Base-by-base conservation (phyloP, 2,797 vertebrate genomes). In the Anas capensis region DNA sequence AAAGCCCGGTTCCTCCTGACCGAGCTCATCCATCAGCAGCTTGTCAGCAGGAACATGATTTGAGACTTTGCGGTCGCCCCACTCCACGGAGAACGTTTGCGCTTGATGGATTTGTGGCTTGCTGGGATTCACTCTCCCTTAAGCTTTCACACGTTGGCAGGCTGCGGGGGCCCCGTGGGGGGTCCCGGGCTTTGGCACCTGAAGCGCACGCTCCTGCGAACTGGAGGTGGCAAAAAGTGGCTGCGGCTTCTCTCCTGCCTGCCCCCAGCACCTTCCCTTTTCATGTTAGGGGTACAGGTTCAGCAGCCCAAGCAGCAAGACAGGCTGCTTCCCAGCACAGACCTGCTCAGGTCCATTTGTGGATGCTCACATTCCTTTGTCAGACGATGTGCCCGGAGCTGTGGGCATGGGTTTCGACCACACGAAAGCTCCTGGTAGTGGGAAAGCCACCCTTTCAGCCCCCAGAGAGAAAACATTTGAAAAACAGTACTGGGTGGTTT, bases 251-350 rank as follows among this genome's bases (percentile, higher is more conserved):
- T 19, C 64, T 60, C 21, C 58, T 77, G 69, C 17, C 61, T 51
- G 49, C 49, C 44, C 13, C 48, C 60, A 19, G 14, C 54, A 21
- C 60, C 11, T 49, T 49, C 34, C 34, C 38, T 77, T 44, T n/a
- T 26, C 62, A n/a, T 4, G 0, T 12, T 5, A 0, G 0, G 36
- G 1, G 1, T 31, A 8, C 1, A 2, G 36, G 18, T n/a, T 54
- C 27, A 48, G 49, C 54, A 83, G 49, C 72, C 48, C 14, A 27
- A 77, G 68, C 61, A 77, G 57, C 58, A 14, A 57, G 34, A 2
- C 11, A 29, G 48, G 24, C 69, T 81, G 29, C 51, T 79, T 61
- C 48, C 66, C 57, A 29, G 31, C 40, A 56, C 0, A 0, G 68
- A 21, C 1, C 1, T 1, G 2, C 40, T 64, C 60, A n/a, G 40